Conservation (phyloP, 2,888 invertebrate species). For the Chrysotoxum bicinctum region DNA sequence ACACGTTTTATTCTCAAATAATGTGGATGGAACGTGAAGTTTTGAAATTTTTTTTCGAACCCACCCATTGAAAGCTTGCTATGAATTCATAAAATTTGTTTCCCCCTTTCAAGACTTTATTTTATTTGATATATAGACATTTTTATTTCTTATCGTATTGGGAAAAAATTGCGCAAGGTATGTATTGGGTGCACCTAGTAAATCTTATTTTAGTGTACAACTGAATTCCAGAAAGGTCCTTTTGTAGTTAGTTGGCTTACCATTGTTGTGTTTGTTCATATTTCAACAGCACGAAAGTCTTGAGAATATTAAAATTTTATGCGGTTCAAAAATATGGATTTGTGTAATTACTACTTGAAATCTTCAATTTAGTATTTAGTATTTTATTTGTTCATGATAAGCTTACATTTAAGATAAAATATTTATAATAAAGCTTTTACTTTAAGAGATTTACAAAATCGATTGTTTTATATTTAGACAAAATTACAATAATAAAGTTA, state of each 20-base stretch:
- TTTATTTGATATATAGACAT: constrained; percentile 42
- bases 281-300: neutral
- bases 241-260: neutral
- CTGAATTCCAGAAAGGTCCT: neutral
- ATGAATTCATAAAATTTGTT: constrained; percentile 60
- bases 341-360: no score
- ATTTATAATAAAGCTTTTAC: no score
- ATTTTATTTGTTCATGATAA: no score
- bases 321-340: neutral
- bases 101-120: constrained; percentile 24
- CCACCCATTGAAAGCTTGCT: constrained; percentile 51
- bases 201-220: constrained; percentile 19
- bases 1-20: constrained; percentile 67
- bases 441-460: no score
- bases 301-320: neutral
- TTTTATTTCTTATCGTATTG: constrained; percentile 24
- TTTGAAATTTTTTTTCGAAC: constrained; percentile 52
- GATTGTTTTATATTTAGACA: no score
- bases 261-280: neutral
- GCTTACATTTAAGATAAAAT: no score
- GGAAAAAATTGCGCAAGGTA: constrained; percentile 29
- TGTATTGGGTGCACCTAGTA: constrained; percentile 20
- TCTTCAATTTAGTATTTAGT: no score
- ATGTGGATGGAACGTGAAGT: constrained; percentile 65
- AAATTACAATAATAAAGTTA: no score